Evolutionary conservation across 2,113 vertebrate genomes (phyloP).

Genomic region (Tragelaphus scriptus): DNA sequence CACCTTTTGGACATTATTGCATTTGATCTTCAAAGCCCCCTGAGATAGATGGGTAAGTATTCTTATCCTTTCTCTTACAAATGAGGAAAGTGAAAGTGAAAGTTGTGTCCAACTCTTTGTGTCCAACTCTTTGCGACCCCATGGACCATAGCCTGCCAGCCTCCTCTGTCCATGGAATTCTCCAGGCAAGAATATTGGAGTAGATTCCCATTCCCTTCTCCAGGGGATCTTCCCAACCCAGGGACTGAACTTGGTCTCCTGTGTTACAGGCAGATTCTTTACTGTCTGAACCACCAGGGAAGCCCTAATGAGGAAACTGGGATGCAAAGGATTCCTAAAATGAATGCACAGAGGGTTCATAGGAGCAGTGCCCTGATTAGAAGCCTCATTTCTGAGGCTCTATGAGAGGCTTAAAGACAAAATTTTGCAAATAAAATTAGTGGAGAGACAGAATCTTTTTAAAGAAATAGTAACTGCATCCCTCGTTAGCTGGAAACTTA

Average conservation of each 20-base stretch:
- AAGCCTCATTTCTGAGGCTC: not conserved
- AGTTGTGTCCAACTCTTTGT: not conserved
- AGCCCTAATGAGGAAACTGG: not conserved
- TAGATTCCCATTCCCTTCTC: not conserved
- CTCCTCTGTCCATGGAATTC: not conserved
- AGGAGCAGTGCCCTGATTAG: not conserved
- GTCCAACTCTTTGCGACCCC: not conserved
- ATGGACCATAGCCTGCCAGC: not conserved
- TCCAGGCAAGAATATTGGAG: not conserved
- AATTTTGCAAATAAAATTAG: not conserved
- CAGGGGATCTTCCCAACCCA: not conserved
- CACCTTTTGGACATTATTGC: not conserved
- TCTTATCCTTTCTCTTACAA: not conserved
- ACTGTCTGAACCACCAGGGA: not conserved
- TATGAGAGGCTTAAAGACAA: not conserved
- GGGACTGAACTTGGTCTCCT: not conserved
- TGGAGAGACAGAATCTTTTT: not conserved
- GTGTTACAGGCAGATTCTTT: not conserved
- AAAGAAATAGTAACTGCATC: not conserved
- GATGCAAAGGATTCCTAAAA: not conserved
- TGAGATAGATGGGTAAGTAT: not conserved
- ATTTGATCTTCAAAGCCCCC: not conserved
- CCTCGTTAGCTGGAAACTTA: not conserved
- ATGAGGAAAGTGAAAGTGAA: not conserved
- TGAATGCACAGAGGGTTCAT: not conserved